Evolutionary conservation across 2,888 invertebrate genomes (phyloP).

Genomic region (Cantharis lateralis): DNA sequence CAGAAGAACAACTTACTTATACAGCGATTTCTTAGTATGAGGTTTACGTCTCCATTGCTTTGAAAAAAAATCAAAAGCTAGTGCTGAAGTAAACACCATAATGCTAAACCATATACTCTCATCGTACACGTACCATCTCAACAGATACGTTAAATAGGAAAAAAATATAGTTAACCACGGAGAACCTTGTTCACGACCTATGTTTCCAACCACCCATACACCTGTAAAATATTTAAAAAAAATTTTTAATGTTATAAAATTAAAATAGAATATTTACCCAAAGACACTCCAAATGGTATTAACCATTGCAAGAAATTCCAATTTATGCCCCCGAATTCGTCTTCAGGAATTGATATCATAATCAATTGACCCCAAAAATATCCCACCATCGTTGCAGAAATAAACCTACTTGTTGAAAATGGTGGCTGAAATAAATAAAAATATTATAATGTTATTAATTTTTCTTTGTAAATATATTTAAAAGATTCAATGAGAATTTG

Average conservation of each 20-base stretch:
- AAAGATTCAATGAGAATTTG: too few relatives aligned
- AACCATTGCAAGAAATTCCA: slow-evolving; percentile 73
- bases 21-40: slow-evolving; percentile 53
- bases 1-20: slow-evolving; percentile 4
- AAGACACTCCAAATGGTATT: slow-evolving; percentile 72
- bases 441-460: too few relatives aligned
- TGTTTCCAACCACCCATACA: slow-evolving; percentile 88
- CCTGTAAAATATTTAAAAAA: slow-evolving; percentile 60
- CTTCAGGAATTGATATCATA: slow-evolving; percentile 77
- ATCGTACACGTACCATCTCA: slow-evolving; percentile 75
- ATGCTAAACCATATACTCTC: slow-evolving; percentile 72
- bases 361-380: slow-evolving; percentile 81
- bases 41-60: slow-evolving; percentile 79
- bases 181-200: slow-evolving; percentile 79
- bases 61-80: slow-evolving; percentile 75
- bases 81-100: slow-evolving; percentile 68
- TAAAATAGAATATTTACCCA: slow-evolving; percentile 61
- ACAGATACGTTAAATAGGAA: slow-evolving; percentile 69
- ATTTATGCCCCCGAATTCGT: slow-evolving; percentile 71
- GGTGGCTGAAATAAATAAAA: slow-evolving; percentile 67
- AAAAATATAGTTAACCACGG: slow-evolving; percentile 72
- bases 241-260: background rate
- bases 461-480: too few relatives aligned
- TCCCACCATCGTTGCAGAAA: slow-evolving; percentile 76
- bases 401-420: slow-evolving; percentile 77